These are phyloP conservation scores for Mylabris phalerata DNA, from an alignment of 1,140 invertebrate genomes.

Conservation along the genomic window DNA sequence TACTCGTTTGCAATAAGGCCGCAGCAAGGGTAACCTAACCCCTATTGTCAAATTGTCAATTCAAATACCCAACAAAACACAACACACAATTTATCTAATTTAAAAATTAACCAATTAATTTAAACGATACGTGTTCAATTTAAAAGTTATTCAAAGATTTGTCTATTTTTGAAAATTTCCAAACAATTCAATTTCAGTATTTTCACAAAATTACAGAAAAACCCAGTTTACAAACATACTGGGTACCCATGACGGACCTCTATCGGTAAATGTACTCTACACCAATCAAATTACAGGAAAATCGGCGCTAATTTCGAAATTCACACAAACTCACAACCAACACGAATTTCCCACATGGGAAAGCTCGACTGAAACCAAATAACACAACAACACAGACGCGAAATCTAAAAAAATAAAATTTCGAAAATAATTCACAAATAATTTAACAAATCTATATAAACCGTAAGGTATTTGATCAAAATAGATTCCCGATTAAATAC, in stretches of 20 bases:
- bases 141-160: not conserved
- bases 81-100: not conserved
- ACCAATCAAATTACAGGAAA: constrained; percentile 16
- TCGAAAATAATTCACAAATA: no score
- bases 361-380: no score
- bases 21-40: constrained; percentile 38
- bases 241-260: constrained; percentile 32
- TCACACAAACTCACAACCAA: no score
- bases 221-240: constrained; percentile 41
- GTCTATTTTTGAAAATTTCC: not conserved
- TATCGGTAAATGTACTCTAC: constrained; percentile 21
- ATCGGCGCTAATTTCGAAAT: not conserved
- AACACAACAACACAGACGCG: no score
- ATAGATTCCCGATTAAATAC: no score
- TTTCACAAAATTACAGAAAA: constrained; percentile 37
- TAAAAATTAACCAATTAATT: constrained; percentile 8
- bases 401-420: no score
- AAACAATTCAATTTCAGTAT: constrained; percentile 20
- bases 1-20: constrained; percentile 31
- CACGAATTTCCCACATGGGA: no score
- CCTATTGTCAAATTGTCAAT: constrained; percentile 23
- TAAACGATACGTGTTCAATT: not conserved
- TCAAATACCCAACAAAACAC: no score
- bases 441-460: no score
- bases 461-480: no score